These are phyloP conservation scores for Drosophila nigromelanica DNA, from an alignment of 1,140 invertebrate genomes.

Conservation along the genomic window DNA sequence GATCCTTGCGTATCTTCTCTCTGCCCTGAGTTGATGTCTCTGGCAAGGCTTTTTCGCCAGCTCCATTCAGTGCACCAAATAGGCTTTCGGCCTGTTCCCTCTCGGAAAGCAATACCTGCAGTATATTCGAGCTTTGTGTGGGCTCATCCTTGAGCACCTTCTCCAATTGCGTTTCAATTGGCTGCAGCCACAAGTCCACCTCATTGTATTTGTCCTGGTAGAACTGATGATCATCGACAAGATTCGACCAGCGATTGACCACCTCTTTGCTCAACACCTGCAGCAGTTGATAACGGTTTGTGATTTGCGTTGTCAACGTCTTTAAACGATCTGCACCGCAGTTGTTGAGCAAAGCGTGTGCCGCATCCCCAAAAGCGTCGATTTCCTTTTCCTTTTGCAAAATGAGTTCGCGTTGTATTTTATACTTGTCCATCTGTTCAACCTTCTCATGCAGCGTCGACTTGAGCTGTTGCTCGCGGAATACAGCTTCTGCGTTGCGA, in stretches of 20 bases:
- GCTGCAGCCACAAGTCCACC: slow-evolving; percentile 90
- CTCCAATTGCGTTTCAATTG: slow-evolving; percentile 90
- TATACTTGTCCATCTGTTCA: slow-evolving; percentile 89
- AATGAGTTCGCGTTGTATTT: slow-evolving; percentile 90
- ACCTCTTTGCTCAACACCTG: slow-evolving; percentile 94
- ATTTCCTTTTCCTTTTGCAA: slow-evolving; percentile 91
- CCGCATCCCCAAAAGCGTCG: slow-evolving; percentile 94
- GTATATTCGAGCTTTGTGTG: slow-evolving; percentile 85
- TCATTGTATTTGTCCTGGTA: slow-evolving; percentile 92
- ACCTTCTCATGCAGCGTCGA: slow-evolving; percentile 92
- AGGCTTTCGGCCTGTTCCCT: slow-evolving; percentile 92
- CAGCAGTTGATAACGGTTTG: slow-evolving; percentile 93
- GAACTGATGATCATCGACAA: slow-evolving; percentile 92
- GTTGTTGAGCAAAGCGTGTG: slow-evolving; percentile 92
- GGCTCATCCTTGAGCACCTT: slow-evolving; percentile 86
- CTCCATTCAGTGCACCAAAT: slow-evolving; percentile 88
- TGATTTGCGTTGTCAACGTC: slow-evolving; percentile 94
- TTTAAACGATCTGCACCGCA: slow-evolving; percentile 94
- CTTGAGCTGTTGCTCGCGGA: slow-evolving; percentile 93
- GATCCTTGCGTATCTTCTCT: slow-evolving; percentile 93
- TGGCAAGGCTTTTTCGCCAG: slow-evolving; percentile 94
- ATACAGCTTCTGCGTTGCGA: slow-evolving; percentile 90
- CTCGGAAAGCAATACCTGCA: slow-evolving; percentile 92
- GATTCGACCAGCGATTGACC: slow-evolving; percentile 92
- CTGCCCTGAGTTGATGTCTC: slow-evolving; percentile 95